Evolutionary conservation across 2,113 vertebrate species (phyloP).

Genomic region (Barnardius zonarius): DNA sequence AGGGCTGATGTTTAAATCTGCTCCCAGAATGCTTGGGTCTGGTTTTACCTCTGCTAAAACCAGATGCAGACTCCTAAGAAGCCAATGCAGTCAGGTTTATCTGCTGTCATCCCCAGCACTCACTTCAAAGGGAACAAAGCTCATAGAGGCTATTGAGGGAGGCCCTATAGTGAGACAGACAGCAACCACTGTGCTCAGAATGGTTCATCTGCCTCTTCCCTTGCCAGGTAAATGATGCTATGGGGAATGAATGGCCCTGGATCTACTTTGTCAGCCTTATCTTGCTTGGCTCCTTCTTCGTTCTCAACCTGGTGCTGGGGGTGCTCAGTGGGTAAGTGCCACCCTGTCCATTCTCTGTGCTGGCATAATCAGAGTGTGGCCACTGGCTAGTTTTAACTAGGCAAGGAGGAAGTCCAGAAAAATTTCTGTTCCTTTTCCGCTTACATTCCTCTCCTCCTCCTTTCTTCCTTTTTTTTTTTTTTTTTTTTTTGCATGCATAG

Average conservation of each 20-base stretch:
- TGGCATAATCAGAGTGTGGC: not conserved
- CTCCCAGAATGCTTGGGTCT: not conserved
- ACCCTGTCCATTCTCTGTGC: not conserved
- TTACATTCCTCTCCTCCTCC: not conserved
- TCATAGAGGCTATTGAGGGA: not conserved
- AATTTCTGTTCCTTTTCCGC: not conserved
- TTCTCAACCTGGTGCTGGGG: conserved; percentile 95
- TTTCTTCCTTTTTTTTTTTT: not conserved
- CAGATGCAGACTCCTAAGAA: not conserved
- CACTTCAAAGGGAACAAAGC: not conserved
- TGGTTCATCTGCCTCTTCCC: not conserved
- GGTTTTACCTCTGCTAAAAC: not conserved
- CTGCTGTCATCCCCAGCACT: not conserved
- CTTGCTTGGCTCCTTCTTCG: conserved; percentile 93
- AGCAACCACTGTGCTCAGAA: not conserved
- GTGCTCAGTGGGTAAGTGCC: conserved; percentile 91
- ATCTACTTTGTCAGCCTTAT: conserved; percentile 96
- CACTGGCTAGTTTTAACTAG: not conserved
- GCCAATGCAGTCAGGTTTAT: not conserved
- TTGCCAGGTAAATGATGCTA: conserved; percentile 92
- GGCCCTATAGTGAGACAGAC: not conserved
- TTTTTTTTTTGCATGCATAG: not conserved
- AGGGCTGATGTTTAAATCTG: not conserved
- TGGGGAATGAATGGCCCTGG: conserved; percentile 97
- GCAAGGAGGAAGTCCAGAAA: not conserved